Evolutionary conservation across 2,888 invertebrate genomes (phyloP).

Genomic region (Harpagoxenus sublaevis): DNA sequence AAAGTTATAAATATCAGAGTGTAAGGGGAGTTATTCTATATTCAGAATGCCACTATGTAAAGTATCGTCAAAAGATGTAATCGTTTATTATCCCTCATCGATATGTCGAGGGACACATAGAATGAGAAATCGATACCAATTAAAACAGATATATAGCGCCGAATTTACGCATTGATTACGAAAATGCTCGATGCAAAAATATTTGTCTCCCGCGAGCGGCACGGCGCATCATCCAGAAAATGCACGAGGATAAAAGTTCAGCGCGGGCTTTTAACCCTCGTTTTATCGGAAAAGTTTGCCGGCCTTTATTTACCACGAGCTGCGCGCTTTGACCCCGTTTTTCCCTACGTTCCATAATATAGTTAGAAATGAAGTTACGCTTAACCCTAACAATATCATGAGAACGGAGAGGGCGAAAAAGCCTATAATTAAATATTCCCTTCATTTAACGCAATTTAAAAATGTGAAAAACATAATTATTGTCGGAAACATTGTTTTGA

Average conservation of each 20-base stretch:
- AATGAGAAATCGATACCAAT: constrained; percentile 44
- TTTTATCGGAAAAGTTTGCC: constrained; percentile 57
- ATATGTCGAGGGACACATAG: constrained; percentile 26
- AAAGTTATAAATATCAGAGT: constrained; percentile 16
- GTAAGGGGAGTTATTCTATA: neutral
- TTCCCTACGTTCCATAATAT: constrained; percentile 51
- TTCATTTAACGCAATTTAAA: constrained; percentile 23
- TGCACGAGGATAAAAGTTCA: constrained; percentile 53
- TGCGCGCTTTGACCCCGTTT: constrained; percentile 55
- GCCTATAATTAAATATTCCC: constrained; percentile 35
- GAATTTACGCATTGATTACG: constrained; percentile 45
- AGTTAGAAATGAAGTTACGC: constrained; percentile 58
- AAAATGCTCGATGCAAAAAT: constrained; percentile 50
- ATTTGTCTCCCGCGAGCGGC: constrained; percentile 50
- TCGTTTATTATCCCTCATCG: constrained; percentile 9
- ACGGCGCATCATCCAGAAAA: constrained; percentile 50
- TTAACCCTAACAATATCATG: constrained; percentile 48
- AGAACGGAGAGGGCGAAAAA: neutral
- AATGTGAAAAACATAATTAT: constrained; percentile 23
- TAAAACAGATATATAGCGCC: constrained; percentile 26
- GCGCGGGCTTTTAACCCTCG: constrained; percentile 54
- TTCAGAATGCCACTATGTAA: neutral
- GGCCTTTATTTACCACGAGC: constrained; percentile 56
- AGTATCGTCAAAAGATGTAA: constrained; percentile 27
- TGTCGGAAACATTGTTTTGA: constrained; percentile 16